Evolutionary conservation across 1,140 invertebrate genomes (phyloP), one percentile per base, ranked within the genome.

Genomic region (Notospermus geniculatus): DNA sequence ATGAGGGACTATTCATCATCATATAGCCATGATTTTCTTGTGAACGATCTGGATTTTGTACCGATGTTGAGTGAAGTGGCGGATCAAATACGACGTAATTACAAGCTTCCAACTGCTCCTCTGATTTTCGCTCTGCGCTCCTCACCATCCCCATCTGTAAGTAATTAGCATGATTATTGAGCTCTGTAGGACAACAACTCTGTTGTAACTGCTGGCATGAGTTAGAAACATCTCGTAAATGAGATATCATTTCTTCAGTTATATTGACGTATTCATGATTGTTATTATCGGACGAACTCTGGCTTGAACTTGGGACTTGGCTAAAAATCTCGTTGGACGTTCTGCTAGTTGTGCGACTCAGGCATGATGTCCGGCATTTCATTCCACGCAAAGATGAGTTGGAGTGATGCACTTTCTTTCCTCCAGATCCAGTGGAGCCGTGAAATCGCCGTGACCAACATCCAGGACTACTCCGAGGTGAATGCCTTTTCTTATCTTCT

Each of bases 251-350:
- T 9, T 50, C 46, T n/a, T 50, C 46, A 4, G 46, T 50, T 5
- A 50, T 50, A 27, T 50, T 50, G 5, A 50, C 46, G n/a, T 50
- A 50, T 19, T 50, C 46, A 27, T 50, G 46, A 50, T 50, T 50
- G n/a, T 50, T 50, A 50, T 50, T 50, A 19, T 19, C 19, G n/a
- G 19, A 50, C 4, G 32, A 36, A 36, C 32, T 36, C 32, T 36
- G 32, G 32, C 32, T 36, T 7, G 32, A 36, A 36, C 32, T 36
- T 36, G 46, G n/a, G 5, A 27, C 5, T n/a, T 5, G 25, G 46
- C 46, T 23, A 9, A n/a, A 19, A 19, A 27, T 50, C n/a, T 27
- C 25, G 9, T 9, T 5, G n/a, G 46, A 50, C n/a, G 46, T 50
- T n/a, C 46, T 9, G 19, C 46, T 23, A 7, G 46, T 19, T n/a